Conservation (phyloP, 1,140 invertebrate species). For the Nixonia krombeini region DNA sequence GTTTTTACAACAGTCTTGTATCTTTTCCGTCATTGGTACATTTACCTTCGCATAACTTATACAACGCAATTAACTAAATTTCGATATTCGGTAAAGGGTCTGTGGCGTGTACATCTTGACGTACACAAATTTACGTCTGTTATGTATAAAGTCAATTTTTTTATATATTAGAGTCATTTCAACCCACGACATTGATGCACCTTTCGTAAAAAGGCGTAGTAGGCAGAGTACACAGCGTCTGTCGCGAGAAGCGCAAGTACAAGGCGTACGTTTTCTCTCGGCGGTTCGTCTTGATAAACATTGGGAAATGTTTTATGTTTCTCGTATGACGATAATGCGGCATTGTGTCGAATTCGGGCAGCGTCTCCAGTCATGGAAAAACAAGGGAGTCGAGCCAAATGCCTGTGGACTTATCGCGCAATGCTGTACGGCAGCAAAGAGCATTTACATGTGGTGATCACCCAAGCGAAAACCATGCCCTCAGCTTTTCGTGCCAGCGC, state of each 20-base stretch:
- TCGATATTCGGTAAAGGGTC: too few relatives aligned
- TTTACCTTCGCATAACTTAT: neutral
- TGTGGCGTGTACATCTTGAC: too few relatives aligned
- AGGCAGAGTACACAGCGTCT: conserved; percentile 3
- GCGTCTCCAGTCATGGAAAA: conserved; percentile 47
- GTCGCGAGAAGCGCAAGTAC: neutral
- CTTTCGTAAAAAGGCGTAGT: too few relatives aligned
- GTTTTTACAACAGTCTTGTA: conserved; percentile 25
- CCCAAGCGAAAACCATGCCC: conserved; percentile 54
- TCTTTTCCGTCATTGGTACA: conserved; percentile 23
- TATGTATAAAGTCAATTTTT: too few relatives aligned
- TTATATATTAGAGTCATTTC: too few relatives aligned
- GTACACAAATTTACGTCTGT: too few relatives aligned
- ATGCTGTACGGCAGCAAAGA: conserved; percentile 42
- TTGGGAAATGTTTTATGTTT: conserved; percentile 23
- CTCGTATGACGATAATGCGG: conserved; percentile 35
- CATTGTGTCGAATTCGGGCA: conserved; percentile 21
- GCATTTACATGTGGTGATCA: conserved; percentile 70
- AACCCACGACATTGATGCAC: too few relatives aligned
- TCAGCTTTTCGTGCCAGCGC: conserved; percentile 51
- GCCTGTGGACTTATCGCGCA: conserved; percentile 32
- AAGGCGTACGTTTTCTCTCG: conserved; percentile 14
- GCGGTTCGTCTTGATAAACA: conserved; percentile 1
- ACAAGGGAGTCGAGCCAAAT: conserved; percentile 41
- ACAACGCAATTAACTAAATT: too few relatives aligned